Evolutionary conservation across 2,113 vertebrate genomes (phyloP).

Genomic region (Crotalus horridus): DNA sequence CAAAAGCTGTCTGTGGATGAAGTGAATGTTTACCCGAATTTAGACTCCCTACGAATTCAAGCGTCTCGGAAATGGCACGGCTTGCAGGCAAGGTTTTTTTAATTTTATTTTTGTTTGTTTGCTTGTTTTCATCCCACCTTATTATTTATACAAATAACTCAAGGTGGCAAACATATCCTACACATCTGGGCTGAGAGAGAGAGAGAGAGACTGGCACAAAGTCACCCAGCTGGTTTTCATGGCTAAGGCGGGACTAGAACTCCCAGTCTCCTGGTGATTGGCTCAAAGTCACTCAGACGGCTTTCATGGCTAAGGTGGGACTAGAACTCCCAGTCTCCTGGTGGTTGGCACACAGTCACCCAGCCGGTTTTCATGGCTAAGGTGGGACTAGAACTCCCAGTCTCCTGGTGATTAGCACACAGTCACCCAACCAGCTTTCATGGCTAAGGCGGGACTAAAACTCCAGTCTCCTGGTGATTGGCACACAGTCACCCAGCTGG

Average conservation of each 20-base stretch:
- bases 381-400: too few species aligned
- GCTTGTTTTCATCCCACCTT: neutral
- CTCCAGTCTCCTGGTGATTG: too few species aligned
- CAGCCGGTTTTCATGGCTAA: too few species aligned
- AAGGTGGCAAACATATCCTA: neutral
- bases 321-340: too few species aligned
- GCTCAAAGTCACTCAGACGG: rapidly evolving
- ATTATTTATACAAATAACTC: neutral
- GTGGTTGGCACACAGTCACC: too few species aligned
- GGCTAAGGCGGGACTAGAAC: neutral
- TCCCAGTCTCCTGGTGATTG: too few species aligned
- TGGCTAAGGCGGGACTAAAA: neutral
- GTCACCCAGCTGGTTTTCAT: neutral
- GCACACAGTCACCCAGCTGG: neutral
- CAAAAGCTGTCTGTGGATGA: neutral
- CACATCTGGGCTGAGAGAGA: neutral
- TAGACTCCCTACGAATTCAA: neutral
- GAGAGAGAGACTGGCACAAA: neutral
- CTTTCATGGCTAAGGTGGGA: neutral
- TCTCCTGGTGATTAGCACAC: too few species aligned
- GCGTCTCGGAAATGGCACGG: neutral
- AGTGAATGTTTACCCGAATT: neutral
- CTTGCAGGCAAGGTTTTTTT: neutral
- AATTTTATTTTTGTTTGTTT: neutral
- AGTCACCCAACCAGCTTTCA: too few species aligned